Conservation (phyloP, 2,113 vertebrate genomes). For the Lagopus leucura region DNA sequence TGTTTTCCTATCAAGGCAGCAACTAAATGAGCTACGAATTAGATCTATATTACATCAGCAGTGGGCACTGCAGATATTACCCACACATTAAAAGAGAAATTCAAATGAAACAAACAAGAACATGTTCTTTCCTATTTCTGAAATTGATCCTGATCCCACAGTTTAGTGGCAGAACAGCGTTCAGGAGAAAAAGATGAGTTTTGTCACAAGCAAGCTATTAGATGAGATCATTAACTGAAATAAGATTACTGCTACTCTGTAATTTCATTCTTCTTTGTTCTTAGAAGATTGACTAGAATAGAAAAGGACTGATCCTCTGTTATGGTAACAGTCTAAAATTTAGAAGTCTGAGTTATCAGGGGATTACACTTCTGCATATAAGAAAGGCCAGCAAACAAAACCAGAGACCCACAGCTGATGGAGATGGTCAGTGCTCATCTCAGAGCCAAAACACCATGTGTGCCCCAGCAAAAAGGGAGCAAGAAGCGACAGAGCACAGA, state of each 20-base stretch:
- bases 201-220: not conserved
- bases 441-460: rapidly evolving
- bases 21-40: constrained; percentile 74
- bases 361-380: rapidly evolving
- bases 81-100: constrained; percentile 67
- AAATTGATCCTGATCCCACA: constrained; percentile 11
- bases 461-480: no score
- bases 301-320: not conserved
- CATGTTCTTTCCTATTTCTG: constrained; percentile 31
- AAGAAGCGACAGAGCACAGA: rapidly evolving
- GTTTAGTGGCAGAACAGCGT: not conserved
- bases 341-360: not conserved
- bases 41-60: constrained; percentile 64
- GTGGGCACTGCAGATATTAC: constrained; percentile 59
- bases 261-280: constrained; percentile 6
- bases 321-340: not conserved
- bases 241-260: not conserved
- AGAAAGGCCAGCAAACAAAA: not conserved
- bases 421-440: rapidly evolving
- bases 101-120: constrained; percentile 59
- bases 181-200: not conserved
- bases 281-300: not conserved
- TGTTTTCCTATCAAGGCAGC: constrained; percentile 63
- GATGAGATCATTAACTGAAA: constrained; percentile 6
- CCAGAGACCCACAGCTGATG: rapidly evolving